Evolutionary conservation across 1,140 invertebrate species (phyloP).

Genomic region (Drosophila parvula): DNA sequence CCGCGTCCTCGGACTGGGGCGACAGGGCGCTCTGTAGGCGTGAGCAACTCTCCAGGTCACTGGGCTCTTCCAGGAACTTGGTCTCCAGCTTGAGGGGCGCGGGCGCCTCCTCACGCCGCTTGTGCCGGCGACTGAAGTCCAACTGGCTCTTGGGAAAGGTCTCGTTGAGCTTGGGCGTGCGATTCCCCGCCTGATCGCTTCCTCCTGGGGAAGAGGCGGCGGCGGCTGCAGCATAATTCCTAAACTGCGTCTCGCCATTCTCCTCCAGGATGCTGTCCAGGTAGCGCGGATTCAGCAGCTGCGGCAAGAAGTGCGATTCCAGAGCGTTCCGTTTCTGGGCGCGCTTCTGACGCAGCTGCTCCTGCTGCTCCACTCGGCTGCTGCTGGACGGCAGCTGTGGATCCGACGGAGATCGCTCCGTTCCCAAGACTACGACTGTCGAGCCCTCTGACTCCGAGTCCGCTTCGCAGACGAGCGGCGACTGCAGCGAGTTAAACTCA

Average conservation of each 20-base stretch:
- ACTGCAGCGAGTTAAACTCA: slow-evolving; percentile 56
- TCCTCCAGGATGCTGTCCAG: slow-evolving; percentile 88
- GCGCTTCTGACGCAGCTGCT: slow-evolving; percentile 73
- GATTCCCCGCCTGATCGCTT: slow-evolving; percentile 22
- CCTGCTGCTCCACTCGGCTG: slow-evolving; percentile 66
- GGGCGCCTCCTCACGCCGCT: slow-evolving; percentile 68
- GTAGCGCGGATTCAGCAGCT: slow-evolving; percentile 85
- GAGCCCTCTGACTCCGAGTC: slow-evolving; percentile 68
- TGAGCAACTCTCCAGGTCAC: slow-evolving; percentile 68
- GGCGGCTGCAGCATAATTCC: slow-evolving; percentile 4
- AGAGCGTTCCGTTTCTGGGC: slow-evolving; percentile 85
- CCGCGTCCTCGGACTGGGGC: slow-evolving; percentile 71
- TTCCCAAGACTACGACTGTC: slow-evolving; percentile 5
- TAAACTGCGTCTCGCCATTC: slow-evolving; percentile 84
- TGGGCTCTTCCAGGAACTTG: slow-evolving; percentile 66
- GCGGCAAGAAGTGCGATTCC: slow-evolving; percentile 86
- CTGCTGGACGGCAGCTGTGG: slow-evolving; percentile 46
- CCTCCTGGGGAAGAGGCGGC: slow-evolving; percentile 15
- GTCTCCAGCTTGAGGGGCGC: slow-evolving; percentile 69
- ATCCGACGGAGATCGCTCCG: slow-evolving; percentile 34
- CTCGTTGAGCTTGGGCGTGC: slow-evolving; percentile 59
- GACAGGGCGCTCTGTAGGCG: slow-evolving; percentile 63
- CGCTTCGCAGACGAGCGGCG: slow-evolving; percentile 70
- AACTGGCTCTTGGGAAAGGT: slow-evolving; percentile 71
- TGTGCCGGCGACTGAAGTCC: slow-evolving; percentile 68